phyloP scores from a whole-genome alignment of 2,888 invertebrate species.

The Phoenoteleia sp. region DNA sequence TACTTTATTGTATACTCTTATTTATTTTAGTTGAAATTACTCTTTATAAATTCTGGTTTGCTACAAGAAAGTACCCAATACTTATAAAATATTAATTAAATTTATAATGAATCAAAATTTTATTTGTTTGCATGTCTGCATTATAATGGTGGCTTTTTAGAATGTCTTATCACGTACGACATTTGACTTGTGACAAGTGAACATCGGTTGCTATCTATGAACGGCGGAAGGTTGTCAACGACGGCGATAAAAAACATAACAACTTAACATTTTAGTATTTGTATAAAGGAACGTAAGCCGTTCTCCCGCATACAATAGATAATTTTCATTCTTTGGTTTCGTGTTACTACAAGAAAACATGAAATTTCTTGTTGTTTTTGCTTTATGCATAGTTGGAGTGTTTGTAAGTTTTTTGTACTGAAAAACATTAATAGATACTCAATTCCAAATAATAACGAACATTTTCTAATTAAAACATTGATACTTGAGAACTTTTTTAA shows the following conservation, averaged over 20 bases:
- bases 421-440: no score
- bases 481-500: no score
- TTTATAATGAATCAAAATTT: conserved; percentile 38
- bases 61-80: background rate
- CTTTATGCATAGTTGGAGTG: conserved; percentile 70
- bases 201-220: conserved; percentile 41
- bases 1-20: no score
- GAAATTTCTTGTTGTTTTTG: conserved; percentile 73
- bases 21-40: conserved; percentile 9
- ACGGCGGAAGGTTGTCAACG: conserved; percentile 44
- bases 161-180: conserved; percentile 54
- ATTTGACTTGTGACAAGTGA: conserved; percentile 41
- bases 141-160: conserved; percentile 35
- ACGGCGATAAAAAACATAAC: conserved; percentile 51
- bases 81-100: conserved; percentile 20
- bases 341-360: conserved; percentile 47
- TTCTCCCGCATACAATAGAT: conserved; percentile 26
- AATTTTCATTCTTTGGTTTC: background rate
- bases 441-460: no score
- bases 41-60: conserved; percentile 17
- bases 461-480: no score
- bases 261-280: conserved; percentile 9
- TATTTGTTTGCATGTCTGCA: conserved; percentile 28
- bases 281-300: conserved; percentile 40
- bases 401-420: no score